These are phyloP conservation scores for Pangasius sanitwongsei DNA, from an alignment of 2,797 vertebrate genomes.

Conservation along the genomic window DNA sequence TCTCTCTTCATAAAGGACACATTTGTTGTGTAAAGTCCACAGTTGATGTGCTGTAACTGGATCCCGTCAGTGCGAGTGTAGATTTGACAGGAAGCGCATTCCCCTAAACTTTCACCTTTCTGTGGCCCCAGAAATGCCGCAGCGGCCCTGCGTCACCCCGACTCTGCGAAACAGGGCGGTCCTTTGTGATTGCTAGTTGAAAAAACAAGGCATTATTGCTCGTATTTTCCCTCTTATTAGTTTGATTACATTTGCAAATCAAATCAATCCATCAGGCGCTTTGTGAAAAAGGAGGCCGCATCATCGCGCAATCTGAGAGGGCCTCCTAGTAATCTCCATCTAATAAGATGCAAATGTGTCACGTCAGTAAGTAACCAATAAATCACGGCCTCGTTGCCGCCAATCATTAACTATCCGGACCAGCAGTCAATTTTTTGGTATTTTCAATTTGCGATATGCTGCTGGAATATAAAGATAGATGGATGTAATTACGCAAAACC, in stretches of 20 bases:
- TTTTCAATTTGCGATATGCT: slow-evolving; percentile 99
- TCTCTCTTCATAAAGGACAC: slow-evolving; percentile 48
- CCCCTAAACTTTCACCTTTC: slow-evolving; percentile 77
- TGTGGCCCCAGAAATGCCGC: slow-evolving; percentile 68
- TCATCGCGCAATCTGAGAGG: slow-evolving; percentile 91
- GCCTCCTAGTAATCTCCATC: slow-evolving; percentile 94
- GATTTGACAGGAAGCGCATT: slow-evolving; percentile 41
- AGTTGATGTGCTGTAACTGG: slow-evolving; percentile 16
- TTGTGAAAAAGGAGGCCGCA: slow-evolving; percentile 80
- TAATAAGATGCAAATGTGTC: slow-evolving; percentile 98
- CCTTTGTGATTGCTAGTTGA: slow-evolving; percentile 88
- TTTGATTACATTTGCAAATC: slow-evolving; percentile 99
- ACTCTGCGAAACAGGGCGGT: slow-evolving; percentile 69
- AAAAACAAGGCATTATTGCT: slow-evolving; percentile 95
- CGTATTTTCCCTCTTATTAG: slow-evolving; percentile 98
- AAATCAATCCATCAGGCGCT: slow-evolving; percentile 99
- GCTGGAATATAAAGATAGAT: slow-evolving; percentile 99
- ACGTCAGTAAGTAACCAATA: slow-evolving; percentile 99
- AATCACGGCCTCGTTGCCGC: slow-evolving; percentile 95
- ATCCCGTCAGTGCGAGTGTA: not conserved
- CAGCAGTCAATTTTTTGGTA: slow-evolving; percentile 99
- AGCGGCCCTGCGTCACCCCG: slow-evolving; percentile 71
- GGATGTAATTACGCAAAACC: slow-evolving; percentile 99
- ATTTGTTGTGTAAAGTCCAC: slow-evolving; percentile 46
- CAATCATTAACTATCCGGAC: slow-evolving; percentile 99